Conservation (phyloP, 2,113 vertebrate genomes). For the Corapipo altera region DNA sequence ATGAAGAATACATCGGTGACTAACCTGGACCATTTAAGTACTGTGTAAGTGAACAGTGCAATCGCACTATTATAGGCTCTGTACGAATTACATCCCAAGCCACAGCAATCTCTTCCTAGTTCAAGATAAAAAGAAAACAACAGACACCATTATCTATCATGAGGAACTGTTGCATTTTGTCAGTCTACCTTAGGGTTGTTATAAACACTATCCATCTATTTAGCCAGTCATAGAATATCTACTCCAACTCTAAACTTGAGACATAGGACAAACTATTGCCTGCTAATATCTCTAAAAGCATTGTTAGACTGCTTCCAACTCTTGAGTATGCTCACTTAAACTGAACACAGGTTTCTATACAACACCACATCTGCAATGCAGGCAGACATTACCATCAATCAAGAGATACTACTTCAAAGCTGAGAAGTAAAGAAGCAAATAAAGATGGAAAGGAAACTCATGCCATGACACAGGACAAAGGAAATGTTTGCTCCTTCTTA, state of each 20-base stretch:
- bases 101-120: slow-evolving; percentile 85
- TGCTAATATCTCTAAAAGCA: not conserved
- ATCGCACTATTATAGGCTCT: slow-evolving; percentile 83
- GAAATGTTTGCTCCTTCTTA: not conserved
- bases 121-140: slow-evolving; percentile 16
- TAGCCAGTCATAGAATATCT: not conserved
- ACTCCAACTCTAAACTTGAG: not conserved
- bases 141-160: not conserved
- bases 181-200: not conserved
- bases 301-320: not conserved
- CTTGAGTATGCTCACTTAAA: not conserved
- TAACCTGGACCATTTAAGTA: slow-evolving; percentile 86
- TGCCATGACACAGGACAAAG: not conserved
- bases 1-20: not conserved
- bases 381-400: not conserved
- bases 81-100: slow-evolving; percentile 86
- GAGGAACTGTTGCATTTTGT: not conserved
- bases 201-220: not conserved
- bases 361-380: not conserved
- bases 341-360: not conserved
- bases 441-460: not conserved
- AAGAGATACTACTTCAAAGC: not conserved
- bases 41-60: slow-evolving; percentile 87
- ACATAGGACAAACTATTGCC: not conserved
- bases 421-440: not conserved